These are phyloP conservation scores for Periplaneta americana DNA, from an alignment of 1,140 invertebrate genomes.

Conservation along the genomic window DNA sequence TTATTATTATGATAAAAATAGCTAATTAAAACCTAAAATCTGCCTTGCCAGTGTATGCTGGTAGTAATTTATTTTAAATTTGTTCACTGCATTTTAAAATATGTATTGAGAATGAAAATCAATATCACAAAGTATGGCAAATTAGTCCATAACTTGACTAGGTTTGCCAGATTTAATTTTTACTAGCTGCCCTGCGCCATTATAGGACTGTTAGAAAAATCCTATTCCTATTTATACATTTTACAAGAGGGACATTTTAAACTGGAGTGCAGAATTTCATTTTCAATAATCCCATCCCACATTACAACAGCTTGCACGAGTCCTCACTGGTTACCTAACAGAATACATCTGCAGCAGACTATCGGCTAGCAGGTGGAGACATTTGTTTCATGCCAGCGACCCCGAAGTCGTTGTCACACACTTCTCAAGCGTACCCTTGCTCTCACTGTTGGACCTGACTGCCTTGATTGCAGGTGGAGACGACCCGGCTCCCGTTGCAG, in stretches of 20 bases:
- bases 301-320: not conserved
- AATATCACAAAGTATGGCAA: too few species aligned
- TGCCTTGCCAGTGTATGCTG: too few species aligned
- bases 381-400: slow-evolving; percentile 10
- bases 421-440: not conserved
- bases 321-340: not conserved
- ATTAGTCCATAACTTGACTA: too few species aligned
- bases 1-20: too few species aligned
- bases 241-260: too few species aligned
- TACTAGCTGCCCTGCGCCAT: not conserved
- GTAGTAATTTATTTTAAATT: too few species aligned
- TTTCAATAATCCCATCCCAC: not conserved
- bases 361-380: not conserved
- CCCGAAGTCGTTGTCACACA: slow-evolving; percentile 9
- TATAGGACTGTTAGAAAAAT: too few species aligned
- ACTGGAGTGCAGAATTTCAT: not conserved
- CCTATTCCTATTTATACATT: too few species aligned
- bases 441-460: slow-evolving; percentile 15
- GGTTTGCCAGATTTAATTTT: too few species aligned
- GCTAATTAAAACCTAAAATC: too few species aligned
- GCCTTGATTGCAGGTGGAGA: not conserved
- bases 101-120: too few species aligned
- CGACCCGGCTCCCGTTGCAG: not conserved
- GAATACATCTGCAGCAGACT: not conserved
- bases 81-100: too few species aligned